A percentile compares a stretch with the other conserved stretches of the same genome.
phyloP scores from a whole-genome alignment of 2,113 vertebrate species.

The Larimichthys crocea region DNA sequence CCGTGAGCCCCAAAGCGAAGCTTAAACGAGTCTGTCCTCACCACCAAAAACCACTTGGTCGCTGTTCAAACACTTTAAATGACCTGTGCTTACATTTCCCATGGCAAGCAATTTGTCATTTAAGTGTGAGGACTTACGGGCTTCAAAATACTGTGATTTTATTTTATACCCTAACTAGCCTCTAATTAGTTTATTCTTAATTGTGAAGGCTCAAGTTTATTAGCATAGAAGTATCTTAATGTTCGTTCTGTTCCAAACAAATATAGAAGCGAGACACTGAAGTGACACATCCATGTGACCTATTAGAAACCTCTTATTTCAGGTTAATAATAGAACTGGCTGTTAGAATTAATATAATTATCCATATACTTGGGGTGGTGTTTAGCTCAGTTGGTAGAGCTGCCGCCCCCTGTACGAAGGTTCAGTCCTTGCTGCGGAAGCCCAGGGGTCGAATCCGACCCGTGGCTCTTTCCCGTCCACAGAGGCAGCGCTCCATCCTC shows the following conservation, averaged over 20 bases:
- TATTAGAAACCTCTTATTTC: background rate
- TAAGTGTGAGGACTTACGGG: background rate
- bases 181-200: background rate
- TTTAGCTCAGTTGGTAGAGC: too few species aligned
- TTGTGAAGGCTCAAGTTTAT: background rate
- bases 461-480: conserved; percentile 87
- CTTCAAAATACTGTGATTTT: background rate
- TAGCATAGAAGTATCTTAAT: background rate
- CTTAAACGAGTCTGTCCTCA: background rate
- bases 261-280: background rate
- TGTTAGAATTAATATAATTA: too few species aligned
- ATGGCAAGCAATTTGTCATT: background rate
- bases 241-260: background rate
- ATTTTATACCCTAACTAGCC: background rate
- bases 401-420: too few species aligned
- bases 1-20: background rate
- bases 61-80: background rate
- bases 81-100: background rate
- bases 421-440: too few species aligned
- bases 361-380: too few species aligned
- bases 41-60: background rate
- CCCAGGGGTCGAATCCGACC: too few species aligned
- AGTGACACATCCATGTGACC: background rate
- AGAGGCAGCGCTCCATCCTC: conserved; percentile 95
- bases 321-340: background rate